Base-by-base conservation (phyloP, 2,113 vertebrate species). In the Thomomys bottae region DNA sequence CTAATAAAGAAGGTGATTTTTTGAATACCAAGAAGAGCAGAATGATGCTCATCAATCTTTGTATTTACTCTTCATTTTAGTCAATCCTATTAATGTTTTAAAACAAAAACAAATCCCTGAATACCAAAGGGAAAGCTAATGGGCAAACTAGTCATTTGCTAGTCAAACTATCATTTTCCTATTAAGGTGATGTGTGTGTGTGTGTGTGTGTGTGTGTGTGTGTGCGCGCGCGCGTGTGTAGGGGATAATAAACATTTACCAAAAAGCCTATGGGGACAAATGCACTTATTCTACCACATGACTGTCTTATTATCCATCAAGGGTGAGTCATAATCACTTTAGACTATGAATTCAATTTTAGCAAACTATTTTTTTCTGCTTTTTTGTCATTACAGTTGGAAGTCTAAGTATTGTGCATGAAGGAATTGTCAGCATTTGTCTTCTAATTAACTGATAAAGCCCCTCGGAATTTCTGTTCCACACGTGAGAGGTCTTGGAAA, bases 391-490 rank as follows among this genome's bases (percentile, higher is more conserved):
- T 76, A 72, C 28, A 32, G 36, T 54, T 80, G 77, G 92, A 90
- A 83, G 82, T 81, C 6, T 72, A 64, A 72, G 66, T 96, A 38
- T 94, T 95, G 88, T 84, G 71, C 78, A 42, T 87, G 66, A 94
- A 89, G 72, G 42, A 81, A 94, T 79, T 96, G 86, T 94, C 89
- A 76, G 70, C 84, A 89, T 96, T 97, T 97, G 92, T 78, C 61
- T 95, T 92, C 92, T 94, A 96, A 96, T 96, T 96, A 96, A 95
- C 93, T 95, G 63, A 96, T 94, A 77, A 75, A 91, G 73, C 59
- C 89, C 94, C 70, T 88, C 93, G 90, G 94, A 96, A 96, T 96
- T 97, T 96, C 68, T 73, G 76, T 12, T 63, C 57, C 85, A 90
- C 88, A 45, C 84, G 59, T 28, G 80, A 95, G 95, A 95, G 21